Conservation (phyloP, 2,113 vertebrate genomes). For the Neolamprologus cancellatus region DNA sequence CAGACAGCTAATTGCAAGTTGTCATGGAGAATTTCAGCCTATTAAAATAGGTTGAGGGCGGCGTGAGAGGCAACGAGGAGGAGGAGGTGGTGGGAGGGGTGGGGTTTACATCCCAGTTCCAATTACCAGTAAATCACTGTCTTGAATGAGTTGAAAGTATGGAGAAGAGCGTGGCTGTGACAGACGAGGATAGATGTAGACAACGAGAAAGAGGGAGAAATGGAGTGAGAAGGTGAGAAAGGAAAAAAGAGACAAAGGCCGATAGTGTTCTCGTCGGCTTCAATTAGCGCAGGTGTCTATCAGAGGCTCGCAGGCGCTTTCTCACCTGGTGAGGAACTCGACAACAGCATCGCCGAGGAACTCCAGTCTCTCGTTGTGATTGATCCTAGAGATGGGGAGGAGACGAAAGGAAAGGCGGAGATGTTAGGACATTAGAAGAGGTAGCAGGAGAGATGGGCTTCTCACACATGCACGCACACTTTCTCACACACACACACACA, state of each 20-base stretch:
- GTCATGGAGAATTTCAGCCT: slow-evolving; percentile 57
- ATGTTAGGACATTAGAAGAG: background rate
- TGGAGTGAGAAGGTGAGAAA: background rate
- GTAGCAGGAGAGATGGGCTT: background rate
- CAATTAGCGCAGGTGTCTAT: slow-evolving; percentile 44
- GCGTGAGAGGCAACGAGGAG: background rate
- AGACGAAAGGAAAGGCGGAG: background rate
- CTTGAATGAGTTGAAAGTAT: slow-evolving; percentile 4
- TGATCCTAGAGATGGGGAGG: slow-evolving; percentile 77
- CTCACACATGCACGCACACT: background rate
- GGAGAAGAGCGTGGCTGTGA: background rate
- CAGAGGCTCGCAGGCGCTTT: background rate
- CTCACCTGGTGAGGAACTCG: slow-evolving; percentile 97
- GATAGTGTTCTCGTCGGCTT: slow-evolving; percentile 26
- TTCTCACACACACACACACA: accelerated
- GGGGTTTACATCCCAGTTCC: slow-evolving; percentile 30
- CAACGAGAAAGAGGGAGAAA: background rate
- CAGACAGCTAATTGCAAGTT: slow-evolving; percentile 65
- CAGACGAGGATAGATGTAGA: slow-evolving; percentile 13
- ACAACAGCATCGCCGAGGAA: slow-evolving; percentile 99
- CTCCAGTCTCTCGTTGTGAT: slow-evolving; percentile 96
- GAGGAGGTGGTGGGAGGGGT: background rate
- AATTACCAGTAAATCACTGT: slow-evolving; percentile 61
- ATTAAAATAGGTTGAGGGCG: background rate
- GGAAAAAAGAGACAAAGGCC: background rate